Evolutionary conservation across 2,113 vertebrate genomes (phyloP).

Genomic region (Conger conger): DNA sequence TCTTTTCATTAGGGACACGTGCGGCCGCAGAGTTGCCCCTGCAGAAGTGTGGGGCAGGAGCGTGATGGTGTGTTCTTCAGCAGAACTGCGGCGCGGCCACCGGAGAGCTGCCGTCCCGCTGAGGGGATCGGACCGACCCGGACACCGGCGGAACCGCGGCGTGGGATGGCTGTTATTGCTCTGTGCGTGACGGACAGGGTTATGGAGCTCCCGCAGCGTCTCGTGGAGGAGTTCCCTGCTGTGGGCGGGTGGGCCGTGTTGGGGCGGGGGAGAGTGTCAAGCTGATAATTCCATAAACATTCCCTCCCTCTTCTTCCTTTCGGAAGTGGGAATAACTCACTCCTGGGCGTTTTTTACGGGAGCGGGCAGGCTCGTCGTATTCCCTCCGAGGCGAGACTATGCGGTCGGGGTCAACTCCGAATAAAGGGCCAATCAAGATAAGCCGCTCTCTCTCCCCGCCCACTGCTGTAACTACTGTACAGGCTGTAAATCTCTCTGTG

Average conservation of each 20-base stretch:
- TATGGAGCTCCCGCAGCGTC: neutral
- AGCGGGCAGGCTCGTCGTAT: slow-evolving; percentile 33
- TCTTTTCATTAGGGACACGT: slow-evolving; percentile 21
- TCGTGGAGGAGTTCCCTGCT: neutral
- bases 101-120: neutral
- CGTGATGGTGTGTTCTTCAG: neutral
- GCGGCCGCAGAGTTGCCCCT: neutral
- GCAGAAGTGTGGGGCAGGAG: neutral
- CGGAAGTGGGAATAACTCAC: neutral
- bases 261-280: neutral
- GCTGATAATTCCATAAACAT: neutral
- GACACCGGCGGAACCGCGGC: neutral
- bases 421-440: slow-evolving; percentile 51
- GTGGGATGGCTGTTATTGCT: neutral
- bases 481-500: slow-evolving; percentile 25
- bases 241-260: neutral
- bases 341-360: neutral
- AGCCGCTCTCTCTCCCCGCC: slow-evolving; percentile 37
- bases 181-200: neutral
- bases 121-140: neutral
- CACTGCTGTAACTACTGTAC: slow-evolving; percentile 2
- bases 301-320: slow-evolving; percentile 4
- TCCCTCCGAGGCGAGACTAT: slow-evolving; percentile 48
- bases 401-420: slow-evolving; percentile 52
- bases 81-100: neutral